Percentiles rank a stretch among this genome's conserved stretches.
phyloP scores from a whole-genome alignment of 1,140 invertebrate species.

The Aphaenogaster ashmeadi region DNA sequence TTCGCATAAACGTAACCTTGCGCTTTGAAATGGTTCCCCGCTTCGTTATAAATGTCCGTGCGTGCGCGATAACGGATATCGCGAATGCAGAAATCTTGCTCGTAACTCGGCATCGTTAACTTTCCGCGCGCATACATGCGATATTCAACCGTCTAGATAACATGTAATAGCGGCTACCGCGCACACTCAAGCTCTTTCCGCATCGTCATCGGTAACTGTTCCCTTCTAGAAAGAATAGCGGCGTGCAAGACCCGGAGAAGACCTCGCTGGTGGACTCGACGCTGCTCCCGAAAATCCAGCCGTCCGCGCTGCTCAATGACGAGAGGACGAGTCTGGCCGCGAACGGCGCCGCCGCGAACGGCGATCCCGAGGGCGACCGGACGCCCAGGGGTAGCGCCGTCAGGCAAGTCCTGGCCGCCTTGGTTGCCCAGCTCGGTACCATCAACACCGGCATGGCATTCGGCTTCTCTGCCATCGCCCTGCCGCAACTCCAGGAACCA shows the following conservation, averaged over 20 bases:
- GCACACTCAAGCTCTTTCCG: too few relatives aligned
- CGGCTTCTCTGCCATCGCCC: constrained; percentile 91
- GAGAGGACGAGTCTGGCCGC: constrained; percentile 74
- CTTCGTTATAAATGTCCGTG: not conserved
- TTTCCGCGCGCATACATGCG: not conserved
- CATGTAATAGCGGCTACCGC: not conserved
- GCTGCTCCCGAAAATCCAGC: constrained; percentile 78
- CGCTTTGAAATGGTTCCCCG: not conserved
- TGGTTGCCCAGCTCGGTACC: constrained; percentile 90
- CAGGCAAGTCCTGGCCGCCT: constrained; percentile 89
- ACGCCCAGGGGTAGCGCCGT: constrained; percentile 87
- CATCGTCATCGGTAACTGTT: not conserved
- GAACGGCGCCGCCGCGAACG: constrained; percentile 62
- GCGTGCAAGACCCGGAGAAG: constrained; percentile 75
- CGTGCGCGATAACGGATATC: not conserved
- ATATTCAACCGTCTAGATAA: not conserved
- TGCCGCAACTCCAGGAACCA: constrained; percentile 89
- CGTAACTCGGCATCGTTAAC: not conserved
- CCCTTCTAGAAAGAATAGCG: constrained; percentile 76
- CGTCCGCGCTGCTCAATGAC: constrained; percentile 70
- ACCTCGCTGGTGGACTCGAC: constrained; percentile 74
- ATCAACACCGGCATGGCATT: constrained; percentile 92
- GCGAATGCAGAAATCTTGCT: constrained; percentile 22
- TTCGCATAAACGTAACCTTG: not conserved
- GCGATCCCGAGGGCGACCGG: constrained; percentile 79